phyloP scores from a whole-genome alignment of 2,797 vertebrate genomes.

The Sebastes umbrosus region DNA sequence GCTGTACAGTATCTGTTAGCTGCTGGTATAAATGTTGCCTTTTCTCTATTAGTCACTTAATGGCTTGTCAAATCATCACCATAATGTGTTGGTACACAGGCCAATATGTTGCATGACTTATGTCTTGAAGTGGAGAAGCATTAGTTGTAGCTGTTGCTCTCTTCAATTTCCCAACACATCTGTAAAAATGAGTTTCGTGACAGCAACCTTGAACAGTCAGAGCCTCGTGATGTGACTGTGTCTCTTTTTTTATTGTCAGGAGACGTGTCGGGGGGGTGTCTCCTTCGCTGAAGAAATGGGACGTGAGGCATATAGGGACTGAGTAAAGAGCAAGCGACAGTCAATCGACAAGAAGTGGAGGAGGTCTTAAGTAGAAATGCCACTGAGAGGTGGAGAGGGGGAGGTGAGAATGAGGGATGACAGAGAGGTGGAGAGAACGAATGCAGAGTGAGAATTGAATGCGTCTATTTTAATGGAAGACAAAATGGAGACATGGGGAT shows the following conservation, averaged over 20 bases:
- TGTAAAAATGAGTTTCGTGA: slow-evolving; percentile 15
- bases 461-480: not conserved
- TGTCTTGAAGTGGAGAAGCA: not conserved
- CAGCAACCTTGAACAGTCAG: slow-evolving; percentile 11
- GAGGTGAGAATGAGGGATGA: slow-evolving; percentile 40
- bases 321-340: slow-evolving; percentile 19
- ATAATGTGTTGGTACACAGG: not conserved
- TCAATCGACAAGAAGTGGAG: slow-evolving; percentile 5
- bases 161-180: not conserved
- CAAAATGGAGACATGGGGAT: not conserved
- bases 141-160: not conserved
- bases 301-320: not conserved
- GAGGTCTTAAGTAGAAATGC: not conserved
- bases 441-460: slow-evolving; percentile 24
- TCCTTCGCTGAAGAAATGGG: slow-evolving; percentile 3
- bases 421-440: slow-evolving; percentile 3
- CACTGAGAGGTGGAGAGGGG: slow-evolving; percentile 29
- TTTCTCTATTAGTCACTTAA: not conserved
- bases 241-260: not conserved
- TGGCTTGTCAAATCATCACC: not conserved
- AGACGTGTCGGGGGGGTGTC: not conserved
- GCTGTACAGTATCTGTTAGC: not conserved
- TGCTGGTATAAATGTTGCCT: not conserved
- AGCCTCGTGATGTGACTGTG: not conserved
- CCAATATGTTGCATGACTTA: not conserved